phyloP scores from a whole-genome alignment of 37 sponge, comb jelly and placozoan genomes.

The Petrosia ficiformis region DNA sequence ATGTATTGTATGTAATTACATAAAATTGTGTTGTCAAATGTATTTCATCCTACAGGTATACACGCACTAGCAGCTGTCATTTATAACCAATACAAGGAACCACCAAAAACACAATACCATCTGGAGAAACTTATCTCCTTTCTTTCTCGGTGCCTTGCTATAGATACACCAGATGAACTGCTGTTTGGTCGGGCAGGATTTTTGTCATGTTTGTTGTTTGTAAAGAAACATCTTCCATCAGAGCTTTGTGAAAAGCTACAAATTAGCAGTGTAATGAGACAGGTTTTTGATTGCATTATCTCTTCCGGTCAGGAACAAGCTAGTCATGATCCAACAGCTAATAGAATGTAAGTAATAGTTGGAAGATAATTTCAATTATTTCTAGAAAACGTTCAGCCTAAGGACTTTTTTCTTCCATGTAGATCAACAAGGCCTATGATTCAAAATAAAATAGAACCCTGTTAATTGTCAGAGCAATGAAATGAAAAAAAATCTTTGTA shows the following conservation, averaged over 20 bases:
- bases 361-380: neutral
- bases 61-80: slow-evolving; percentile 26
- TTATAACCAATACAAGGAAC: slow-evolving; percentile 17
- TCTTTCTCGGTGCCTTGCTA: neutral
- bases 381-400: neutral
- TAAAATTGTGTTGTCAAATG: no score
- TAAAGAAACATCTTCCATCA: slow-evolving; percentile 37
- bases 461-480: no score
- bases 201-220: slow-evolving; percentile 48
- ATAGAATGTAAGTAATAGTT: neutral
- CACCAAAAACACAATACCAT: slow-evolving; percentile 3
- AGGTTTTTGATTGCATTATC: slow-evolving; percentile 41
- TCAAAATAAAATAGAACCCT: no score
- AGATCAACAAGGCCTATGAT: no score
- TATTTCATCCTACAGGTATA: no score
- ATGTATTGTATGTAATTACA: no score
- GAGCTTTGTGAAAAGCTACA: neutral
- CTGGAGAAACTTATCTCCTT: slow-evolving; percentile 10
- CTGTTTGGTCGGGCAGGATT: slow-evolving; percentile 68
- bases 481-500: no score
- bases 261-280: neutral
- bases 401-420: neutral
- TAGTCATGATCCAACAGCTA: neutral
- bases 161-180: slow-evolving; percentile 41
- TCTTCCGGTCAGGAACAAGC: slow-evolving; percentile 10